Evolutionary conservation across 1,140 invertebrate genomes (phyloP), one percentile per base, ranked within the genome.

Genomic region (Tetramorium simillimum): DNA sequence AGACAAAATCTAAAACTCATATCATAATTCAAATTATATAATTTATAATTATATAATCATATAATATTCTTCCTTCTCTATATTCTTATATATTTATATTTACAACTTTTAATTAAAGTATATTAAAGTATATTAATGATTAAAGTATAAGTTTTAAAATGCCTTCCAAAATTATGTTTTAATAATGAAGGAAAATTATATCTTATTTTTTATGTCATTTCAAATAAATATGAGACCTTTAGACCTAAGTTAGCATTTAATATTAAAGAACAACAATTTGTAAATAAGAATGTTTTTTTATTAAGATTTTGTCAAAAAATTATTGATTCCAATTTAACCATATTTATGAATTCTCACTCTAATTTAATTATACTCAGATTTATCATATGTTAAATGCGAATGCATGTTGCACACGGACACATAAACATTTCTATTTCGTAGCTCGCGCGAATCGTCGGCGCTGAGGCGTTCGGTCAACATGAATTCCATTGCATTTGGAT

Each of bases 401-500:
- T 28, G 16, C 3, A 51, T 28, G 9, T 16, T 10, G 24, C 21
- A 6, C 21, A 24, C 24, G 21, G 12, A 24, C 3, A 9, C 6
- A 16, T 28, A 16, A 18, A 73, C 18, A 53, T 53, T 1, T 73
- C 18, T 37, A 33, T 51, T 37, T 21, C 0, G 18, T 21, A 49
- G 6, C 28, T 60, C 75, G 49, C 24, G 9, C 67, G 28, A 53
- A 46, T 75, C 88, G 72, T 77, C 72, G 49, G 33, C 33, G 82
- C 16, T 16, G 18, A 43, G 53, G 33, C 33, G 46, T 53, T 65
- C 70, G 16, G 24, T 70, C 51, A 37, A 51, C 43, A 62, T 75
- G 81, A 56, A 78, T 84, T 73, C 67, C 88, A 53, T 7, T 28
- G 72, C 53, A 53, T 21, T 53, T 33, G 78, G 67, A 49, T 62